Percentiles rank a stretch among this genome's conserved stretches.
Evolutionary conservation across 2,797 vertebrate species (phyloP).

Genomic region (Coracias cyanogaster): DNA sequence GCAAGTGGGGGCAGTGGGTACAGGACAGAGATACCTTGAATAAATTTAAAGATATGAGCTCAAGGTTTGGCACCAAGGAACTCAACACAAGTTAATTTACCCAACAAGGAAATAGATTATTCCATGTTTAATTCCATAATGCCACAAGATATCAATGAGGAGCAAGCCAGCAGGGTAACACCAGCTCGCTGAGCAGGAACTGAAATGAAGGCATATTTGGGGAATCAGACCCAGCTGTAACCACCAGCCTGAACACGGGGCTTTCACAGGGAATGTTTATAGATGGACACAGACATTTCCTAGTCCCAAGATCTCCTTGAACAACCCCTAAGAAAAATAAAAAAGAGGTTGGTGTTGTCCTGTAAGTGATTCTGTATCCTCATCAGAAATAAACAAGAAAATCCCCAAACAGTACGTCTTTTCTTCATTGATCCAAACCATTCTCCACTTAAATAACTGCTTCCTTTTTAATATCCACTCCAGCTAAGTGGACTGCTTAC

Average conservation of each 20-base stretch:
- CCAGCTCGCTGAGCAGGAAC: not conserved
- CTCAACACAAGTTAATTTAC: not conserved
- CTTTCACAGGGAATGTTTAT: fast-evolving
- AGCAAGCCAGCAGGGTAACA: not conserved
- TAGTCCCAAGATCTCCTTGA: not conserved
- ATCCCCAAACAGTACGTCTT: not conserved
- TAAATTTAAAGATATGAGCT: not conserved
- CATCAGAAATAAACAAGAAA: not conserved
- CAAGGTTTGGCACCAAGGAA: not conserved
- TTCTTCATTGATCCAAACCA: not conserved
- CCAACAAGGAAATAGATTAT: not conserved
- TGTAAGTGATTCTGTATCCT: not conserved
- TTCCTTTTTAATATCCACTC: not conserved
- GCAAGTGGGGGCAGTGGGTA: not conserved
- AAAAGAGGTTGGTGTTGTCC: fast-evolving
- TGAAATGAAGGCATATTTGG: not conserved
- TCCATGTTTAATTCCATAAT: not conserved
- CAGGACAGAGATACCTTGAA: not conserved
- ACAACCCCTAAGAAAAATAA: not conserved
- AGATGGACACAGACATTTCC: not conserved
- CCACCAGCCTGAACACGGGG: not conserved
- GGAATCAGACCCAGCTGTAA: not conserved
- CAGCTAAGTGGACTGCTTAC: not conserved
- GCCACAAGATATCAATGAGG: not conserved
- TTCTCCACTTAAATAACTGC: not conserved